Evolutionary conservation across 2,113 vertebrate genomes (phyloP).

Genomic region (Ailuropoda melanoleuca): DNA sequence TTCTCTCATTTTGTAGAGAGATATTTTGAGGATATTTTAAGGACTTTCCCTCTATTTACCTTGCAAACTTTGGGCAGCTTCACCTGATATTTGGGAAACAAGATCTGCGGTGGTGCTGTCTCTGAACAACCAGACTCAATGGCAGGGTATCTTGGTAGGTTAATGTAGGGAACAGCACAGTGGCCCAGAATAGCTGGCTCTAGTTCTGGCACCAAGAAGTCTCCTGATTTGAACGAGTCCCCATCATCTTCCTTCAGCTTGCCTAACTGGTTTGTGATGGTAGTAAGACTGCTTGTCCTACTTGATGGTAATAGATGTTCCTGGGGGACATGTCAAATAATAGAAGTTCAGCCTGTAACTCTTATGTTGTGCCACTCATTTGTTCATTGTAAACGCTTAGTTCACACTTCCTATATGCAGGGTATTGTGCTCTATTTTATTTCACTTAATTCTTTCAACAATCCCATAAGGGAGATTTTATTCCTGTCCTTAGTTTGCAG

Average conservation of each 20-base stretch:
- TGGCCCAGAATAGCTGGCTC: neutral
- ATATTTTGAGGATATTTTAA: constrained; percentile 27
- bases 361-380: neutral
- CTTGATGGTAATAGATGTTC: neutral
- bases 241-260: neutral
- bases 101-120: neutral
- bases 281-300: neutral
- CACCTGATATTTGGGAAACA: neutral
- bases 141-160: neutral
- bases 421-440: neutral
- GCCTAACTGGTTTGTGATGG: neutral
- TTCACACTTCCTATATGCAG: neutral
- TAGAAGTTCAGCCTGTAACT: neutral
- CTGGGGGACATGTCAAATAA: neutral
- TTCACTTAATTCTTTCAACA: neutral
- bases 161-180: neutral
- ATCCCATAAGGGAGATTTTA: neutral
- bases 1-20: neutral
- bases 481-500: neutral
- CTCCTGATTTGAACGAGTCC: neutral
- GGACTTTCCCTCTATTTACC: neutral
- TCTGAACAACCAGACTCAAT: neutral
- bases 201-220: neutral
- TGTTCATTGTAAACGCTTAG: neutral
- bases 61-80: neutral